Evolutionary conservation across 2,113 vertebrate genomes (phyloP), one percentile per base, ranked within the genome.

Genomic region (Patagioenas fasciata): DNA sequence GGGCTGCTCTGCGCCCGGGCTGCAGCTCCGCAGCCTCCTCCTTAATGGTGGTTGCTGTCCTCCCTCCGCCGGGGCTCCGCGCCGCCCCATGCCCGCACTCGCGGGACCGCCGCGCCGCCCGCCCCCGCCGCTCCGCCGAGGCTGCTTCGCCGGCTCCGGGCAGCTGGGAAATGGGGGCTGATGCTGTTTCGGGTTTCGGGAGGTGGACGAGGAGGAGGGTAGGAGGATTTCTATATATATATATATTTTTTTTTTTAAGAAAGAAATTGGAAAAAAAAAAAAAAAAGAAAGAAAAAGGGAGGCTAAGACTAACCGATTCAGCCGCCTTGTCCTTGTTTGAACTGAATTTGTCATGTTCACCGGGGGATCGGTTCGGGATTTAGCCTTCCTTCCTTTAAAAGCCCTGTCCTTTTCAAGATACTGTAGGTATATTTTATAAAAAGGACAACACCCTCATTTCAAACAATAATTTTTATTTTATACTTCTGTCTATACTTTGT

Each of bases 401-500:
- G 13, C 44, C 70, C 57, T 54, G 69, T 79, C 67, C 44, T 80
- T 85, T 72, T 34, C 60, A 40, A 75, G 32, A 48, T 60, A 20
- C 6, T 31, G 36, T 38, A 70, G 56, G 28, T 26, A 61, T 34
- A 31, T 61, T 93, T 90, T 74, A 96, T 89, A 97, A 97, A 95
- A 96, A 98, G 97, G 96, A 96, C 97, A 79, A 98, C 97, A 96
- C 95, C 95, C 95, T 97, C 40, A 88, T 98, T 98, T 99, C 98
- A 99, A 99, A 99, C 98, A 99, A 98, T 98, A 98, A 95, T 98
- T 98, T 99, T 99, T 99, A 99, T 99, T 99, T 98, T 98, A 98
- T 99, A 98, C 97, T 98, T 98, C 97, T 97, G 98, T 98, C 98
- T 98, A 98, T 98, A 98, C 97, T 99, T 99, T 98, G 98, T 98